Evolutionary conservation across 2,113 vertebrate genomes (phyloP), one percentile per base, ranked within the genome.

Genomic region (Hypanus sabinus): DNA sequence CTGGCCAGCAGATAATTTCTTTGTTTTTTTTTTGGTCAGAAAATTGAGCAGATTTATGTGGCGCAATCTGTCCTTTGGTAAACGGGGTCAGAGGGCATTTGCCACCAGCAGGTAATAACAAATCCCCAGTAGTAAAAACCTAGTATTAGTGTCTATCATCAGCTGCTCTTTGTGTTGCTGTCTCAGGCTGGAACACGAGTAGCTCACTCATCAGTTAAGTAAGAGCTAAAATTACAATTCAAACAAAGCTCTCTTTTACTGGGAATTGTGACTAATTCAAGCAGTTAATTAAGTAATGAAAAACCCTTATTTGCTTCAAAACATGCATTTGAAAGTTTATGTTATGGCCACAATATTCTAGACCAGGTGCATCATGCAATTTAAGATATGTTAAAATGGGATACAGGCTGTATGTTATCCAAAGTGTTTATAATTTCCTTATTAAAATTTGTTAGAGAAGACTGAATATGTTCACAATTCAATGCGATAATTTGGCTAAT

Each of bases 101-200:
- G 68, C 68, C 91, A 93, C 91, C 91, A 93, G 91, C 91, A 55
- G 90, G 70, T 73, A 73, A 93, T 93, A 73, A 93, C 91, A 55
- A 73, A 73, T 16, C 18, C 22, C 91, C 38, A 55, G 70, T 55
- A 27, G 91, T 93, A 75, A 73, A 73, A 55, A 27, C 68, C 36
- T 55, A 70, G 22, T 93, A 93, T 93, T 93, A 93, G 36, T 73
- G 68, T 93, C 91, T 55, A 38, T 93, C 91, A 71, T 73, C 91
- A 93, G 68, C 70, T 93, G 11, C 68, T 73, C 91, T 93, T 93
- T 93, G 91, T 93, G 68, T 93, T 73, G 91, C 70, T 27, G 91
- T 93, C 91, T 93, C 24, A 46, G 36, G 38, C 68, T 27, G 68
- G 68, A 73, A 93, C 91, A 46, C 55, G 91, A 93, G 91, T 38